Evolutionary conservation across 2,888 invertebrate genomes (phyloP).

Genomic region (Machimus rusticus): DNA sequence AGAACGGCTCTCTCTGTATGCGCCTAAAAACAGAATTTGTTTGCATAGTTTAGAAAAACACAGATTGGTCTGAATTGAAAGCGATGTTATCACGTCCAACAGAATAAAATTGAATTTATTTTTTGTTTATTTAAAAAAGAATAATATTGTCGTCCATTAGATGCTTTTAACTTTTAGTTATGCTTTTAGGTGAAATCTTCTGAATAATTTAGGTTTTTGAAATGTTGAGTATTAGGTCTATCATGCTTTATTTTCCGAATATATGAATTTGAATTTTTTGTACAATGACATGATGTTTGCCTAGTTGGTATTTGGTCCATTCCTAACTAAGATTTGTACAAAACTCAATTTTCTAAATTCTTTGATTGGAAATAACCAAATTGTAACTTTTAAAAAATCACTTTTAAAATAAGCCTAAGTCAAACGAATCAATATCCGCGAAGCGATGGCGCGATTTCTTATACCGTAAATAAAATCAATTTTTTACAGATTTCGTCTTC

Average conservation of each 20-base stretch:
- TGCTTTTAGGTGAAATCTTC: not conserved
- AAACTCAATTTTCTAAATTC: not conserved
- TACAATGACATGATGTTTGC: too few species aligned
- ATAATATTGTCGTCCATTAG: not conserved
- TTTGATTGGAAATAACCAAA: not conserved
- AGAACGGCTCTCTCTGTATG: not conserved
- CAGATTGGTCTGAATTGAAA: not conserved
- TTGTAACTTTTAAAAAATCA: not conserved
- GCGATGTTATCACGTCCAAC: not conserved
- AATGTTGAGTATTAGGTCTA: too few species aligned
- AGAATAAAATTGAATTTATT: not conserved
- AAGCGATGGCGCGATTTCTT: not conserved
- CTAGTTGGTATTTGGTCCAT: too few species aligned
- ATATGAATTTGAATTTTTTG: too few species aligned
- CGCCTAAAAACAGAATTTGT: not conserved
- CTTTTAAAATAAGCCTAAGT: not conserved
- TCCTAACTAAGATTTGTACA: not conserved
- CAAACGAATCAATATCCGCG: not conserved
- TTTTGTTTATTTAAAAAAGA: not conserved
- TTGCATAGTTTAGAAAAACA: not conserved
- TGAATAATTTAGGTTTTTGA: too few species aligned
- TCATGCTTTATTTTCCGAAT: too few species aligned
- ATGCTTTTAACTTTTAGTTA: not conserved
- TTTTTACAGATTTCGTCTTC: not conserved
- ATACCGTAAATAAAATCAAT: not conserved